Evolutionary conservation across 2,113 vertebrate species (phyloP).

Genomic region (Laticauda colubrina): DNA sequence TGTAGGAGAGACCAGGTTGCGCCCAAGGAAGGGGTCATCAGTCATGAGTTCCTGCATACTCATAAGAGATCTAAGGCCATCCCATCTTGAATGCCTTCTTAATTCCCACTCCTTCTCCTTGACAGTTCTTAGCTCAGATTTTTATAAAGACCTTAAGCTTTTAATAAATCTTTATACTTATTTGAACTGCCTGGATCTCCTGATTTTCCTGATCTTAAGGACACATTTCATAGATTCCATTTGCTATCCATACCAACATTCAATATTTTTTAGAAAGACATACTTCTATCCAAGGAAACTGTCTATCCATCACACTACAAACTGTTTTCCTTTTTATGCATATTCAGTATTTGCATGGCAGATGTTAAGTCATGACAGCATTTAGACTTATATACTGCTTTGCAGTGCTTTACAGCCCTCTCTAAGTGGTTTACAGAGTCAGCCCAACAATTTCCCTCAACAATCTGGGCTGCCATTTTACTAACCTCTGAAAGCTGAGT

Average conservation of each 20-base stretch:
- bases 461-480: no score
- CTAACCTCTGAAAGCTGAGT: no score
- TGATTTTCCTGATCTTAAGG: background rate
- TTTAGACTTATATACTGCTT: no score
- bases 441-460: no score
- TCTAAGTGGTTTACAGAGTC: no score
- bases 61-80: background rate
- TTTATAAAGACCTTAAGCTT: background rate
- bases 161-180: background rate
- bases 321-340: background rate
- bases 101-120: background rate
- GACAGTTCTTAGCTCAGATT: background rate
- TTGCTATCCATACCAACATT: background rate
- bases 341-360: background rate
- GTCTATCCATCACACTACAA: background rate
- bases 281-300: background rate
- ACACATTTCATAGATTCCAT: background rate
- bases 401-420: no score
- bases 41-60: background rate
- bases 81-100: background rate
- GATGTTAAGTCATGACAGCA: background rate
- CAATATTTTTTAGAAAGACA: background rate
- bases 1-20: no score
- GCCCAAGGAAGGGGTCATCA: no score
- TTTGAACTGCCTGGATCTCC: background rate